Conservation (phyloP, 2,888 invertebrate species). For the Drosophila cyrtoloma region DNA sequence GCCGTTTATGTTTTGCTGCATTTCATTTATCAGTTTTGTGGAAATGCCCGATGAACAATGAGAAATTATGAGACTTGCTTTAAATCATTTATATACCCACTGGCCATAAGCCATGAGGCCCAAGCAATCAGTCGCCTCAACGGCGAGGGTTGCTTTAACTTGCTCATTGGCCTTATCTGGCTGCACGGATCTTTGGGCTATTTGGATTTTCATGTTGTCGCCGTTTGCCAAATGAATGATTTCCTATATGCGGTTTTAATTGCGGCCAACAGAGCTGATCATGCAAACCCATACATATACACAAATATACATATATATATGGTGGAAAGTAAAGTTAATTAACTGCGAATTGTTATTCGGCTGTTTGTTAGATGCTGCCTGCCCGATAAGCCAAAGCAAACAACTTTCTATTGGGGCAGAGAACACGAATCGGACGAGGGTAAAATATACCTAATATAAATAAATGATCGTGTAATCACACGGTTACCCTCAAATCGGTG, state of each 20-base stretch:
- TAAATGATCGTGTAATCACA: constrained; percentile 12
- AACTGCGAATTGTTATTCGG: constrained; percentile 72
- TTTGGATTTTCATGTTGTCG: constrained; percentile 51
- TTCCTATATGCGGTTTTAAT: constrained; percentile 80
- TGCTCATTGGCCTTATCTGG: constrained; percentile 59
- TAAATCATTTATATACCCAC: constrained; percentile 73
- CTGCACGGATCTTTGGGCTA: constrained; percentile 30
- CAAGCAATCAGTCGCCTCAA: constrained; percentile 28
- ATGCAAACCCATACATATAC: neutral
- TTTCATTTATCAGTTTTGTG: constrained; percentile 76
- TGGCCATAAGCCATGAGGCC: constrained; percentile 30
- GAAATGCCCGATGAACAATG: constrained; percentile 75
- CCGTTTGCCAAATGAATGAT: constrained; percentile 71
- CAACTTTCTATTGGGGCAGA: constrained; percentile 40
- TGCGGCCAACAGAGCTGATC: constrained; percentile 59
- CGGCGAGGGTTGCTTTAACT: constrained; percentile 62
- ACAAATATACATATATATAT: constrained; percentile 3
- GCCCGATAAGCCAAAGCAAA: constrained; percentile 54
- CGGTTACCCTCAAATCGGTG: neutral
- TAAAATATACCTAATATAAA: neutral
- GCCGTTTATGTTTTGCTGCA: constrained; percentile 68
- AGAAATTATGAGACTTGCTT: constrained; percentile 79
- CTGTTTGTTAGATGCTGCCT: constrained; percentile 50
- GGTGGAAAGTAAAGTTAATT: constrained; percentile 72
- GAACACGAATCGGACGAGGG: neutral